Base-by-base conservation (phyloP, 2,888 invertebrate species). In the Dexiosoma caninum region DNA sequence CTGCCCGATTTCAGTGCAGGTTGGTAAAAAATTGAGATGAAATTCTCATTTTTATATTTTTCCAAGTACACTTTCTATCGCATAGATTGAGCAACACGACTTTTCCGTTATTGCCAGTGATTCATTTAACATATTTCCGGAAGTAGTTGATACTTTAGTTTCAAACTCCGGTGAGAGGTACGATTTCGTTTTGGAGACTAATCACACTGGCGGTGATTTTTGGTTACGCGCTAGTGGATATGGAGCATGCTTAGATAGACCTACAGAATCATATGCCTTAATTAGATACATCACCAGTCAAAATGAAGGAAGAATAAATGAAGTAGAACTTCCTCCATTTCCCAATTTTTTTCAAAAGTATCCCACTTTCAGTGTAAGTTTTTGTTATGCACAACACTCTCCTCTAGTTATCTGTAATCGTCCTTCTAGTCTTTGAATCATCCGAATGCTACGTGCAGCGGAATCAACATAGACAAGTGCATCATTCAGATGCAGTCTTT, bases 131-230 rank as follows among this genome's bases (percentile, higher is more conserved):
- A n/a, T n/a, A n/a, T 83, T 90, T 0, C 71, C 84, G 0, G 70
- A 81, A 10, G 8, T 27, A 3, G 85, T 88, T 37, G 86, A 88
- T 57, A 85, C 88, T 6, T 59, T 90, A 2, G 81, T 87, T 0
- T 80, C 86, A 0, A 87, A 90, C 57, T 84, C 91, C 10, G 92
- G 92, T 0, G 92, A 92, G 84, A 85, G 92, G 46, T 92, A 90
- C 83, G 92, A 92, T 82, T 89, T 92, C 59, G 87, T 92, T 1
- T 55, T 92, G 2, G 82, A 85, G 7, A 90, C 91, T 1, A 87
- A 89, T 83, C 87, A 90, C 84, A 86, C 46, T 85, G 86, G 75
- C 19, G 84, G 85, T 7, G 85, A 86, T 69, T 89, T 84, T 75
- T 87, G 85, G 85, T 84, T 88, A 19, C 83, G 86, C n/a, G 83